Conservation (phyloP, 2,888 invertebrate species). For the Mythimna albipuncta region DNA sequence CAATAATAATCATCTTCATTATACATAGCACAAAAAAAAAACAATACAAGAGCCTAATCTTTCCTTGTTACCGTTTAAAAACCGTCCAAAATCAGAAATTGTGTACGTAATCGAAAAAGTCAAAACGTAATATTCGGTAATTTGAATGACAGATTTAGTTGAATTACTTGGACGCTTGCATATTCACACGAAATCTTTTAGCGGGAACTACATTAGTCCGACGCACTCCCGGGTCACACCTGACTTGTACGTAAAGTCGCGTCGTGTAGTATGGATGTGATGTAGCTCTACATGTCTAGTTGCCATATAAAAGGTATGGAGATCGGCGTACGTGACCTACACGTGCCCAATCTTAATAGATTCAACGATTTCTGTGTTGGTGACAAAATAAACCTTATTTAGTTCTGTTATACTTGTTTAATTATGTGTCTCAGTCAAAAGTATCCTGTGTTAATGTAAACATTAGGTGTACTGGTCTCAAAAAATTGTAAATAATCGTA, state of each 20-base stretch:
- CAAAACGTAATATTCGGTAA: background rate
- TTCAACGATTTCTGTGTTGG: conserved; percentile 12
- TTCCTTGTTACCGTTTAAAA: conserved; percentile 19
- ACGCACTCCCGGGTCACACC: too few species aligned
- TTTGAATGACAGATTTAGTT: background rate
- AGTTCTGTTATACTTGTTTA: conserved; percentile 8
- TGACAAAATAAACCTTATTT: background rate
- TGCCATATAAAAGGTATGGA: too few species aligned
- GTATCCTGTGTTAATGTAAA: conserved; percentile 33
- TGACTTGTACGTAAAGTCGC: too few species aligned
- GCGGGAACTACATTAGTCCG: too few species aligned
- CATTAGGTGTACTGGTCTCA: conserved; percentile 61
- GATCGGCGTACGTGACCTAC: too few species aligned
- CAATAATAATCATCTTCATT: conserved; percentile 17
- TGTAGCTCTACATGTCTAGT: too few species aligned
- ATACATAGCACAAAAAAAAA: conserved; percentile 43
- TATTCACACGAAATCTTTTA: background rate
- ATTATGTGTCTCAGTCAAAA: conserved; percentile 32
- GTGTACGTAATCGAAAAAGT: background rate
- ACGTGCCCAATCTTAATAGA: background rate
- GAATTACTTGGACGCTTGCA: background rate
- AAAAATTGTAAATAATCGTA: conserved; percentile 67
- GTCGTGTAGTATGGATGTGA: too few species aligned
- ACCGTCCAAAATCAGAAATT: conserved; percentile 21
- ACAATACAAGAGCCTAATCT: conserved; percentile 21